Evolutionary conservation across 1,140 invertebrate species (phyloP).

Genomic region (Sycophaga agraensis): DNA sequence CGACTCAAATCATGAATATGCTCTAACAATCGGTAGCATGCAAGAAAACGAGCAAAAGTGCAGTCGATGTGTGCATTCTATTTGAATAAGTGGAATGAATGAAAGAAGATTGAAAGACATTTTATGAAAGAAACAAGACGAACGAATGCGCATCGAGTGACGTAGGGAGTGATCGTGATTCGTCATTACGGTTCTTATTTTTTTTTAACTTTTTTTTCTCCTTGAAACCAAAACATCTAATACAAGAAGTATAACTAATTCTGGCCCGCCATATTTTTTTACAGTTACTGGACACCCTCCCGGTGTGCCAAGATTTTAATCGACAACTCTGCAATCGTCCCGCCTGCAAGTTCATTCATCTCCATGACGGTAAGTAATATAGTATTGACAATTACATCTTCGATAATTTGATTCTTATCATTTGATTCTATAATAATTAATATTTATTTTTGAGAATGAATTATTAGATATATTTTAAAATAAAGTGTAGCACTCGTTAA

Average conservation of each 20-base stretch:
- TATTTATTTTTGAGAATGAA: too few relatives aligned
- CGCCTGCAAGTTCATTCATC: slow-evolving; percentile 94
- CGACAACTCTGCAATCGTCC: slow-evolving; percentile 90
- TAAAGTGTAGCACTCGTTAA: too few relatives aligned
- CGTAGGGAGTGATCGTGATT: not conserved
- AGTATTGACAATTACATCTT: not conserved
- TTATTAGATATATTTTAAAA: too few relatives aligned
- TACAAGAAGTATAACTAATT: slow-evolving; percentile 31
- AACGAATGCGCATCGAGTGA: not conserved
- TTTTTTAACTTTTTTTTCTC: slow-evolving; percentile 28
- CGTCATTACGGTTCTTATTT: slow-evolving; percentile 12
- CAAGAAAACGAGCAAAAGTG: slow-evolving; percentile 32
- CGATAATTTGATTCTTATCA: not conserved
- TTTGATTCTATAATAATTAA: too few relatives aligned
- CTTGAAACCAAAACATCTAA: not conserved
- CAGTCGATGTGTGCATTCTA: not conserved
- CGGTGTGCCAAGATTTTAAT: slow-evolving; percentile 99
- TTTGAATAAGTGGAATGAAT: not conserved
- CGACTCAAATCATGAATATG: slow-evolving; percentile 51
- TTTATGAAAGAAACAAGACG: not conserved
- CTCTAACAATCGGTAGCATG: slow-evolving; percentile 48
- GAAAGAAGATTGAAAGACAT: slow-evolving; percentile 6
- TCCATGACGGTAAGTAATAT: slow-evolving; percentile 80
- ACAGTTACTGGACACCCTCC: slow-evolving; percentile 99
- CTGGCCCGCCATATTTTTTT: slow-evolving; percentile 62